Percentiles rank a stretch among this genome's conserved stretches.
Evolutionary conservation across 2,113 vertebrate species (phyloP).

Genomic region (Haliaeetus leucogaster): DNA sequence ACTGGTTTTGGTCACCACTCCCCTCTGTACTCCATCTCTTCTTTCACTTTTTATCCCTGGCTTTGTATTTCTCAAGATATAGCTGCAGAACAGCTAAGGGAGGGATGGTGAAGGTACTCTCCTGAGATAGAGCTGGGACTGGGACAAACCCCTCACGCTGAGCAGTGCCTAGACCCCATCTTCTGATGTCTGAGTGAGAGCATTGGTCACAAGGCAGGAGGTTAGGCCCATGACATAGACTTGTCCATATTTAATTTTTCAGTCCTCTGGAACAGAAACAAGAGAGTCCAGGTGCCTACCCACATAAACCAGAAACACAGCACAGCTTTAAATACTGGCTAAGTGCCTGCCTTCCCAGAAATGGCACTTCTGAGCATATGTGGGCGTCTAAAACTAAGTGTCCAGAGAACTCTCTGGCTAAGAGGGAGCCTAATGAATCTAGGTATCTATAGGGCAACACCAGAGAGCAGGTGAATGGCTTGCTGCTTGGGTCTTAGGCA

Average conservation of each 20-base stretch:
- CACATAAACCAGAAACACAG: background rate
- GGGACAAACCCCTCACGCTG: background rate
- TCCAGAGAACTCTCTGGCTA: background rate
- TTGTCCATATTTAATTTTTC: background rate
- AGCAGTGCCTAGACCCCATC: background rate
- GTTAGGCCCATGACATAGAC: background rate
- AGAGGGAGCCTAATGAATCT: background rate
- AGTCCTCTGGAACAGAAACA: background rate
- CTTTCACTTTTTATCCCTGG: background rate
- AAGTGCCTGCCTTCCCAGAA: background rate
- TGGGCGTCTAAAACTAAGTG: background rate
- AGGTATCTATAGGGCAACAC: background rate
- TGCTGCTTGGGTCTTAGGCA: background rate
- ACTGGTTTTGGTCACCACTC: background rate
- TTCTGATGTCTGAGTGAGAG: fast-evolving
- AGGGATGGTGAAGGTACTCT: background rate
- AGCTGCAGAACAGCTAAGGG: background rate
- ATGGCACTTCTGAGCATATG: background rate
- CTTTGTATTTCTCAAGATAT: background rate
- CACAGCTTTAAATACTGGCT: background rate
- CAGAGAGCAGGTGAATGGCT: background rate
- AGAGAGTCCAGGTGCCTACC: background rate
- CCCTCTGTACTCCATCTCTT: background rate
- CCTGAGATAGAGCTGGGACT: background rate
- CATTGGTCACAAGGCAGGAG: fast-evolving